phyloP scores from a whole-genome alignment of 2,113 vertebrate species.

The Casuarius casuarius region DNA sequence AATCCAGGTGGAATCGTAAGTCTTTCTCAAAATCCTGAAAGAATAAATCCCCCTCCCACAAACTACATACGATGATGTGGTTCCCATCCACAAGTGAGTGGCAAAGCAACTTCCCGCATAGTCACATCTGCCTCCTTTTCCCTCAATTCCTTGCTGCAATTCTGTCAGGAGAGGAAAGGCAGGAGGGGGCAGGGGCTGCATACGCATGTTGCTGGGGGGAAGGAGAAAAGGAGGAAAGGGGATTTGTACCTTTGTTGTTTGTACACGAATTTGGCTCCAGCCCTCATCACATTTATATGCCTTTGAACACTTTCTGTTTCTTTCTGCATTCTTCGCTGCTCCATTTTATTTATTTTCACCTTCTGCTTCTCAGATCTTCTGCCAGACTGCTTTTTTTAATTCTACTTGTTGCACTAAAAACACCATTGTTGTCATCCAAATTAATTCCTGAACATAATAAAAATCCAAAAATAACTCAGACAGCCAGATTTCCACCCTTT shows the following conservation, averaged over 20 bases:
- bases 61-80: slow-evolving; percentile 33
- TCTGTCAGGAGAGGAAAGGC: neutral
- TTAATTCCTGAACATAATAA: slow-evolving; percentile 58
- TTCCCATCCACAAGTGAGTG: slow-evolving; percentile 51
- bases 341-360: slow-evolving; percentile 63
- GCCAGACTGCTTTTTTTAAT: slow-evolving; percentile 61
- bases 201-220: neutral
- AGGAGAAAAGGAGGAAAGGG: neutral
- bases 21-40: slow-evolving; percentile 56
- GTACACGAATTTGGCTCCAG: slow-evolving; percentile 44
- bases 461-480: slow-evolving; percentile 61
- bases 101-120: slow-evolving; percentile 56
- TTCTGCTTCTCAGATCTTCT: slow-evolving; percentile 58
- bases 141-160: neutral
- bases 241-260: slow-evolving; percentile 14
- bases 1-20: slow-evolving; percentile 60
- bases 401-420: slow-evolving; percentile 53
- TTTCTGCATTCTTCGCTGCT: slow-evolving; percentile 63
- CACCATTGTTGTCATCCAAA: slow-evolving; percentile 65
- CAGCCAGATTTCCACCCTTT: slow-evolving; percentile 41
- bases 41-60: slow-evolving; percentile 50
- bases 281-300: neutral
- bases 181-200: neutral
- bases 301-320: slow-evolving; percentile 68
- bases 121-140: slow-evolving; percentile 54